Percentiles rank a stretch among this genome's conserved stretches.
Conservation (phyloP, 2,888 invertebrate genomes). For the Pterostichus niger region DNA sequence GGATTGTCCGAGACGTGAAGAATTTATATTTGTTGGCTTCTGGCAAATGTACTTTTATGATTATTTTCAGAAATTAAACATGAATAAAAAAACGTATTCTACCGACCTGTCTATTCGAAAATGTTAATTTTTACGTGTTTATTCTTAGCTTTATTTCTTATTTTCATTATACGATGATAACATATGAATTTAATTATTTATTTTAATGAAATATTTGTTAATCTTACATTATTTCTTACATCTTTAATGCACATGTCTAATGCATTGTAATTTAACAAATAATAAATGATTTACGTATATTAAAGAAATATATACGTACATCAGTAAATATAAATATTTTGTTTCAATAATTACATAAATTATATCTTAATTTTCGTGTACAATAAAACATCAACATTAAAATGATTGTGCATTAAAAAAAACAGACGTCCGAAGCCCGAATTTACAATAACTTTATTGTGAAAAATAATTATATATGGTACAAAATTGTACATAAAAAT, state of each 20-base stretch:
- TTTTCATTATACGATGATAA: too few relatives aligned
- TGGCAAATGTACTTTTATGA: too few relatives aligned
- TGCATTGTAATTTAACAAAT: too few relatives aligned
- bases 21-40: too few relatives aligned
- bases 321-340: neutral
- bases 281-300: neutral
- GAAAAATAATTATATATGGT: slow-evolving; percentile 5
- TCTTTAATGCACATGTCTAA: neutral
- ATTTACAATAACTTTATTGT: neutral
- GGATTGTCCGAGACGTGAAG: too few relatives aligned
- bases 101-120: too few relatives aligned
- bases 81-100: too few relatives aligned
- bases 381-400: slow-evolving; percentile 34
- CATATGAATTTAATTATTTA: too few relatives aligned
- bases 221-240: neutral
- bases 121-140: too few relatives aligned
- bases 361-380: slow-evolving; percentile 1
- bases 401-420: slow-evolving; percentile 10
- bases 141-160: too few relatives aligned
- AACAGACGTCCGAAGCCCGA: neutral
- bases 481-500: slow-evolving; percentile 7
- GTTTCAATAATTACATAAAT: slow-evolving; percentile 1
- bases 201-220: neutral
- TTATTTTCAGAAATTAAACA: too few relatives aligned
- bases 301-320: neutral